phyloP scores from a whole-genome alignment of 2,797 vertebrate species.

The Ctenochaetus hawaiiensis region DNA sequence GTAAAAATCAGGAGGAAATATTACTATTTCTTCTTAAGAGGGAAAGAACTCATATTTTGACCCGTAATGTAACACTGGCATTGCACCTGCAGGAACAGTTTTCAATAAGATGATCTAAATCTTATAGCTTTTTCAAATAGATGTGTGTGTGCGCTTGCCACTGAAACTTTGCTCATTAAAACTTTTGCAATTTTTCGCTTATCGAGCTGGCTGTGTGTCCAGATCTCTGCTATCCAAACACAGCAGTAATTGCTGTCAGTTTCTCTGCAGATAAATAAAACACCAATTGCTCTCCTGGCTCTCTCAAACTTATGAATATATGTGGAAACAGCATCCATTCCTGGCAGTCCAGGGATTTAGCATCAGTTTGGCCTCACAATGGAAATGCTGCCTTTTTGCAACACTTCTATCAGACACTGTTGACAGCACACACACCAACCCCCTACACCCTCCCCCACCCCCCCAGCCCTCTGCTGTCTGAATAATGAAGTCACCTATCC shows the following conservation, averaged over 20 bases:
- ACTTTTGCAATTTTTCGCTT: constrained; percentile 47
- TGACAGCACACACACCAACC: constrained; percentile 25
- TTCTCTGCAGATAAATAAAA: constrained; percentile 59
- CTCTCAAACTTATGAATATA: constrained; percentile 31
- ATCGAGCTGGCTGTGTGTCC: constrained; percentile 55
- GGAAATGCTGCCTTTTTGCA: constrained; percentile 47
- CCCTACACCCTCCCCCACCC: not conserved
- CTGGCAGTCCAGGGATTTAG: constrained; percentile 18
- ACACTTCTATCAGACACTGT: constrained; percentile 32
- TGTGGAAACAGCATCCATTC: constrained; percentile 33
- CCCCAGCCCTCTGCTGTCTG: constrained; percentile 36
- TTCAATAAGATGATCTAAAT: not conserved
- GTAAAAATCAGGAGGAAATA: not conserved
- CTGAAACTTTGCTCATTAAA: constrained; percentile 70
- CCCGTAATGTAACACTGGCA: not conserved
- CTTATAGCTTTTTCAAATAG: constrained; percentile 11
- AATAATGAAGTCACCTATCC: constrained; percentile 75
- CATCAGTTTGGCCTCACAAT: constrained; percentile 40
- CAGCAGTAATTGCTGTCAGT: constrained; percentile 69
- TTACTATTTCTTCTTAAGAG: no score
- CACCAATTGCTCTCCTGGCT: constrained; percentile 44
- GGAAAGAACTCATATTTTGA: not conserved
- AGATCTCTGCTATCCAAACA: constrained; percentile 50
- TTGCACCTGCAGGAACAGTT: not conserved
- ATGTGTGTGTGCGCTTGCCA: constrained; percentile 17